Base-by-base conservation (phyloP, 1,140 invertebrate species). In the Eriosoma lanigerum region DNA sequence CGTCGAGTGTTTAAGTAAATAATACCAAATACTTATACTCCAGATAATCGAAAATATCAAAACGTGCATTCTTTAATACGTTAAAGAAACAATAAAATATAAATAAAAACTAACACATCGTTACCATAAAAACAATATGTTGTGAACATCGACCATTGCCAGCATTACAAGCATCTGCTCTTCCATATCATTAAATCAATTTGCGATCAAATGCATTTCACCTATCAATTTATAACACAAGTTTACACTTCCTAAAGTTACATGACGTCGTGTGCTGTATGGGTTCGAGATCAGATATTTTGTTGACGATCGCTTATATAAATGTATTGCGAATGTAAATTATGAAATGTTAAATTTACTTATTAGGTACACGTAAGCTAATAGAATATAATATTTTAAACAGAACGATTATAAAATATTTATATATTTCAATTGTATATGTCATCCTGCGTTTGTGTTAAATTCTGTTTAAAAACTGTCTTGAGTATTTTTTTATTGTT, bases 91-190 rank as follows among this genome's bases (percentile, higher is more conserved):
- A 24, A 68, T 48, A 15, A 17, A 26, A 68, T 21, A 48, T 68
- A 26, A 68, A 68, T 68, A 48, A 68, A 48, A 21, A 48, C 21
- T 13, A 26, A 68, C 66, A 24, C 66, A 48, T 68, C 44, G 66
- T 68, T 48, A 68, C 44, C 66, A 68, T 68, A 68, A 68, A 68
- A 48, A 21, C 66, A 68, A 68, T 68, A 48, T 68, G 66, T 68
- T 68, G 66, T 44, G 66, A 68, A 48, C 44, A 24, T 48, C 64
- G 64, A 48, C 38, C 38, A 68, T 68, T 24, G n/a, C 66, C 15
- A 1, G 21, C 44, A 68, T 68, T 68, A 68, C 13, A 9, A 26
- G 26, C 66, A 68, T 38, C 66, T 68, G 66, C 66, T 68, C 44
- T 68, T 68, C 44, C 24, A 48, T 48, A 46, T 46, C 66, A 68